A percentile compares a stretch with the other conserved stretches of the same genome.
Evolutionary conservation across 1,140 invertebrate species (phyloP).

Genomic region (Eurosta solidaginis): DNA sequence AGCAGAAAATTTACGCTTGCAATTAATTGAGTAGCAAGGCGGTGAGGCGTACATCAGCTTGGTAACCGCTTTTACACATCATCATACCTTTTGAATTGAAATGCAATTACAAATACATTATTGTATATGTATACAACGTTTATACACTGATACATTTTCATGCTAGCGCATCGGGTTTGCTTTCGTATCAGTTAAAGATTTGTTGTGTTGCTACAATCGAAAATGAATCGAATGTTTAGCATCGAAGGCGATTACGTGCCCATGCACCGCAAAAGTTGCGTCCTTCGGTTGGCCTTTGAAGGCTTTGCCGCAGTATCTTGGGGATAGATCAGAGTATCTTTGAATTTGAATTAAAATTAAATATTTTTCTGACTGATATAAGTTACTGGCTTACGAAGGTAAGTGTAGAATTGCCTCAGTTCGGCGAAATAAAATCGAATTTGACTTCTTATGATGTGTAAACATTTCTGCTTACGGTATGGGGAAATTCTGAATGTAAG

Average conservation of each 20-base stretch:
- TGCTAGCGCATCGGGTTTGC: not conserved
- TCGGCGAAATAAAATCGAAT: no score
- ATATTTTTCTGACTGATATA: no score
- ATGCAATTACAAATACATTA: not conserved
- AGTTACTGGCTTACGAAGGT: no score
- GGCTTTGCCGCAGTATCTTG: not conserved
- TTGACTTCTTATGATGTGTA: no score
- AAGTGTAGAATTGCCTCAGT: no score
- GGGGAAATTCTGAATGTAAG: no score
- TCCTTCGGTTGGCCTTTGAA: slow-evolving; percentile 21
- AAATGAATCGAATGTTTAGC: not conserved
- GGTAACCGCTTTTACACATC: slow-evolving; percentile 7
- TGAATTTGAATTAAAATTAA: not conserved
- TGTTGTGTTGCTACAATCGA: not conserved
- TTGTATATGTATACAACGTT: not conserved
- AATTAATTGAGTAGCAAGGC: slow-evolving; percentile 22
- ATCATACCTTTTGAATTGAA: not conserved
- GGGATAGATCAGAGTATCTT: not conserved
- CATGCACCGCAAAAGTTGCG: not conserved
- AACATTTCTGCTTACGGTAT: no score
- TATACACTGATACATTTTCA: not conserved
- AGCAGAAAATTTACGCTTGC: slow-evolving; percentile 30
- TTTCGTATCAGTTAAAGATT: no score
- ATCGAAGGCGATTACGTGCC: not conserved
- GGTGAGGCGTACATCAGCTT: not conserved